Evolutionary conservation across 2,113 vertebrate genomes (phyloP).

Genomic region (Pituophis catenifer): DNA sequence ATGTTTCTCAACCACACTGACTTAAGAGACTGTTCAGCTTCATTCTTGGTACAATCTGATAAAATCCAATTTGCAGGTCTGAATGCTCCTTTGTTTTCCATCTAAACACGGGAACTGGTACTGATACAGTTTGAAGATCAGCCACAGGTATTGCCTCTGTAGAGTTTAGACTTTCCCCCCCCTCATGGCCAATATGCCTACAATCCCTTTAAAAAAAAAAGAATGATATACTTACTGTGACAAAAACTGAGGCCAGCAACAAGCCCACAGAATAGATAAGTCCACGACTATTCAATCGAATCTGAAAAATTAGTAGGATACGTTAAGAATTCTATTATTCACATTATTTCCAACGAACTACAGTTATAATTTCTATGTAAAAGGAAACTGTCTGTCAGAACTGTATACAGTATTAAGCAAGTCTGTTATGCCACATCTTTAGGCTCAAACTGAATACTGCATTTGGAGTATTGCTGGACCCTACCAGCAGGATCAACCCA

Average conservation of each 20-base stretch:
- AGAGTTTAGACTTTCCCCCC: not conserved
- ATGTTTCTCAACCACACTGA: not conserved
- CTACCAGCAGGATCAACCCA: not conserved
- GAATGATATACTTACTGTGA: conserved; percentile 83
- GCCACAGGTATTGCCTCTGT: not conserved
- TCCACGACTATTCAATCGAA: conserved; percentile 93
- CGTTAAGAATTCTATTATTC: conserved; percentile 29
- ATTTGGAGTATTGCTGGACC: not conserved
- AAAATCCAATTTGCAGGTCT: not conserved
- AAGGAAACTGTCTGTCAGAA: not conserved
- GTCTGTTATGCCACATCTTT: not conserved
- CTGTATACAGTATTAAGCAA: not conserved
- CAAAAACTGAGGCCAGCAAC: conserved; percentile 91
- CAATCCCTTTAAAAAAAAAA: not conserved
- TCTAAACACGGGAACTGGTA: not conserved
- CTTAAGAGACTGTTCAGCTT: not conserved
- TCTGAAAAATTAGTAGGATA: conserved; percentile 71
- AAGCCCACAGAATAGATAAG: conserved; percentile 96
- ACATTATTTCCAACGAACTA: not conserved
- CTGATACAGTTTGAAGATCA: not conserved
- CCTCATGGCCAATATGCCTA: not conserved
- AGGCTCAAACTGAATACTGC: not conserved
- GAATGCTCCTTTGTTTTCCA: not conserved
- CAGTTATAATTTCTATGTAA: not conserved
- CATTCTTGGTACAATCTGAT: not conserved